Evolutionary conservation across 2,797 vertebrate species (phyloP).

Genomic region (Atherinosoma microstoma): DNA sequence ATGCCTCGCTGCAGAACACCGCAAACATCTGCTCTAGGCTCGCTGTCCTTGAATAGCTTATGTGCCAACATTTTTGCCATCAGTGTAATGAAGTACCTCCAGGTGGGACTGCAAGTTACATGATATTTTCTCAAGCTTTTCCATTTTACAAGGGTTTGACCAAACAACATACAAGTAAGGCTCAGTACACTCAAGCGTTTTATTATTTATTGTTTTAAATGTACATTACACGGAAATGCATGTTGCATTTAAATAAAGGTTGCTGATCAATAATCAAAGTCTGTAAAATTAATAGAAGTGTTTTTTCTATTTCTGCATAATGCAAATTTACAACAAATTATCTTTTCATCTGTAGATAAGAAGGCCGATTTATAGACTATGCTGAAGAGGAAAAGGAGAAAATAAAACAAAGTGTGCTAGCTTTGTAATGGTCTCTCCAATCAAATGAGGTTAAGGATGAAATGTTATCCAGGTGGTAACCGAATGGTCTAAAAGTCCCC

Average conservation of each 20-base stretch:
- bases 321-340: conserved; percentile 12
- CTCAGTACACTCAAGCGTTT: neutral
- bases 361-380: neutral
- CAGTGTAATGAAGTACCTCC: neutral
- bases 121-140: neutral
- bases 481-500: conserved; percentile 10
- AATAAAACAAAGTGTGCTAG: neutral
- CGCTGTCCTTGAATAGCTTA: neutral
- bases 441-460: conserved; percentile 28
- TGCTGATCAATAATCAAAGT: neutral
- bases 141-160: neutral
- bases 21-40: neutral
- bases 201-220: too few relatives aligned
- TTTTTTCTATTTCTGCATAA: neutral
- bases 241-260: neutral
- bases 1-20: neutral
- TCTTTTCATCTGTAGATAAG: conserved; percentile 2
- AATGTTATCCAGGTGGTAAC: conserved; percentile 18
- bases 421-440: conserved; percentile 18
- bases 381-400: neutral
- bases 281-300: neutral
- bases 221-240: neutral
- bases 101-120: neutral
- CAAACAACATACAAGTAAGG: neutral
- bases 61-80: neutral